Conservation (phyloP, 2,888 invertebrate genomes). For the Parapristionchus giblindavisi region DNA sequence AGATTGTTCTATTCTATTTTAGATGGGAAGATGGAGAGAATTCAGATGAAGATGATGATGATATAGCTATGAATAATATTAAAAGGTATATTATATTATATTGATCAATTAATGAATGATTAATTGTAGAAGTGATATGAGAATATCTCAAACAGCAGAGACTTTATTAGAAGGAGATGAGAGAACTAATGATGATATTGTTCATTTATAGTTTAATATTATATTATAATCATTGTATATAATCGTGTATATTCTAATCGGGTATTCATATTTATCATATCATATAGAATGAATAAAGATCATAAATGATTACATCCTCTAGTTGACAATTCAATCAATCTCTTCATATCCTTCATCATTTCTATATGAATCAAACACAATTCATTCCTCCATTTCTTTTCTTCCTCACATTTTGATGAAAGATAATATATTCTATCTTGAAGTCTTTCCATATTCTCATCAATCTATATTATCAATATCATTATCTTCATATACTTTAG, state of each 20-base stretch:
- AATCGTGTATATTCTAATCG: too few relatives aligned
- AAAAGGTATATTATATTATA: constrained; percentile 27
- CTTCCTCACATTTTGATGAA: neutral
- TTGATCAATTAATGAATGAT: neutral
- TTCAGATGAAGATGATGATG: constrained; percentile 25
- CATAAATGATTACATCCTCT: constrained; percentile 11
- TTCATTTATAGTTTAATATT: constrained; percentile 5
- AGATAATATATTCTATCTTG: neutral
- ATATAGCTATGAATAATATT: constrained; percentile 27
- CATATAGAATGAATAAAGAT: constrained; percentile 14
- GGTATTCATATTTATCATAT: too few relatives aligned
- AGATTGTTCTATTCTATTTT: neutral
- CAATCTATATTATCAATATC: too few relatives aligned
- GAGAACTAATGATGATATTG: constrained; percentile 14
- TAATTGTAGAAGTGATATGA: constrained; percentile 22
- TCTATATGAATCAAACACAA: constrained; percentile 28
- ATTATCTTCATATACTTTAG: too few relatives aligned
- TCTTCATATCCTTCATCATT: constrained; percentile 23
- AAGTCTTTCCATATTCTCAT: too few relatives aligned
- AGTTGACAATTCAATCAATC: constrained; percentile 16
- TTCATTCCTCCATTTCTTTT: constrained; percentile 5
- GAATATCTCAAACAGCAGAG: constrained; percentile 33
- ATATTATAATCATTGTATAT: too few relatives aligned
- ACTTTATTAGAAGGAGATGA: constrained; percentile 17
- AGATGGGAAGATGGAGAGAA: constrained; percentile 34